phyloP scores from a whole-genome alignment of 2,888 invertebrate genomes.

The Dynastes maya region DNA sequence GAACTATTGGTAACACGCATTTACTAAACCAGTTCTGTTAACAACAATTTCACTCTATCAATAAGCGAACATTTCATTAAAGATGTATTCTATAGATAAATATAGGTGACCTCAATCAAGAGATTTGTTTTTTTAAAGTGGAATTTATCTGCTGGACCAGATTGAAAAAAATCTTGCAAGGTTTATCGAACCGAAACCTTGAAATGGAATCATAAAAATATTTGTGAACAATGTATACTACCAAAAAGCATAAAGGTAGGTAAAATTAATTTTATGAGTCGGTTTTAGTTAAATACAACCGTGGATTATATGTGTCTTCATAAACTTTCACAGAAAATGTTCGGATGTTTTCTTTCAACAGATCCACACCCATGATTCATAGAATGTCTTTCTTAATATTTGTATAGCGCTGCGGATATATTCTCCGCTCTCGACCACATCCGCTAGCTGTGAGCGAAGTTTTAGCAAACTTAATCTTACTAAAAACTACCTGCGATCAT shows the following conservation, averaged over 20 bases:
- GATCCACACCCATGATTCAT: too few relatives aligned
- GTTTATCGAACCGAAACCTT: conserved; percentile 19
- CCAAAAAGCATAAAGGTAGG: neutral
- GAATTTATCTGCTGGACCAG: neutral
- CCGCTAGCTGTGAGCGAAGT: too few relatives aligned
- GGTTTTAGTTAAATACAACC: neutral
- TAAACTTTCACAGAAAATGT: too few relatives aligned
- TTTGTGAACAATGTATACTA: neutral
- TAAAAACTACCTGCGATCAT: too few relatives aligned
- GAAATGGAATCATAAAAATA: neutral
- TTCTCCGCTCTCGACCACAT: too few relatives aligned
- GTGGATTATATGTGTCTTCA: too few relatives aligned
- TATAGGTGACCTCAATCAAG: conserved; percentile 34
- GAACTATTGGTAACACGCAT: neutral
- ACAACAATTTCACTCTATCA: conserved; percentile 5
- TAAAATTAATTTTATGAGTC: neutral
- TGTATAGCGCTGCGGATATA: too few relatives aligned
- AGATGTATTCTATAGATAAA: conserved; percentile 21
- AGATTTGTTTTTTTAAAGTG: conserved; percentile 16
- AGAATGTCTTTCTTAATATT: too few relatives aligned
- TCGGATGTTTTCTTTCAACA: too few relatives aligned
- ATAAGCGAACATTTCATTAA: conserved; percentile 2
- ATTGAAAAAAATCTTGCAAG: conserved; percentile 1
- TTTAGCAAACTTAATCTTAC: too few relatives aligned
- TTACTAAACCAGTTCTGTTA: conserved; percentile 25